These are phyloP conservation scores for Himalopsyche kuldschensis DNA, from an alignment of 2,888 invertebrate species.

Conservation along the genomic window DNA sequence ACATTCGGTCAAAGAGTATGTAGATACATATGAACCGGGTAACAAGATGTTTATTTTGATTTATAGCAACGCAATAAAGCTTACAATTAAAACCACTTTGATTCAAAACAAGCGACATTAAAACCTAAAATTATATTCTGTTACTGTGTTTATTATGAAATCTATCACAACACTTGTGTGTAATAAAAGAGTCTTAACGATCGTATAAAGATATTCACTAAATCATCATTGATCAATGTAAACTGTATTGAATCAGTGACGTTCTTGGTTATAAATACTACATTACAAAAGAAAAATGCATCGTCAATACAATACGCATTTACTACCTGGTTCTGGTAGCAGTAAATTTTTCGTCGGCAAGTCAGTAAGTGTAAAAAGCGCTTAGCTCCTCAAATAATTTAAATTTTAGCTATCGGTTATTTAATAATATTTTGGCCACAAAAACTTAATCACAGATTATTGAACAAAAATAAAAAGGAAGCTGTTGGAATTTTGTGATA, in stretches of 20 bases:
- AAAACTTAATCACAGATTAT: too few relatives aligned
- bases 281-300: too few relatives aligned
- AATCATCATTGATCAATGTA: not conserved
- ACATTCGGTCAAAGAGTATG: not conserved
- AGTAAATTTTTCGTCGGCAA: too few relatives aligned
- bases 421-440: too few relatives aligned
- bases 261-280: not conserved
- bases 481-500: too few relatives aligned
- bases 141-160: not conserved
- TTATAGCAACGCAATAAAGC: not conserved
- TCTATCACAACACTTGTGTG: not conserved
- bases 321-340: too few relatives aligned
- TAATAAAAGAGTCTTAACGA: not conserved
- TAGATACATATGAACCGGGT: not conserved
- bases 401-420: too few relatives aligned
- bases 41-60: not conserved
- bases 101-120: not conserved
- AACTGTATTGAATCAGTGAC: not conserved
- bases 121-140: not conserved
- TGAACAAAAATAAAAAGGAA: too few relatives aligned
- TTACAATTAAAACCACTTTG: slow-evolving; percentile 1
- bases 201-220: not conserved
- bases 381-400: too few relatives aligned
- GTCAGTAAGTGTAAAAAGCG: too few relatives aligned
- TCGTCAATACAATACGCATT: too few relatives aligned